A percentile compares a stretch with the other conserved stretches of the same genome.
These are phyloP conservation scores for Heliconius melpomene DNA, from an alignment of 1,140 invertebrate species.

Conservation along the genomic window DNA sequence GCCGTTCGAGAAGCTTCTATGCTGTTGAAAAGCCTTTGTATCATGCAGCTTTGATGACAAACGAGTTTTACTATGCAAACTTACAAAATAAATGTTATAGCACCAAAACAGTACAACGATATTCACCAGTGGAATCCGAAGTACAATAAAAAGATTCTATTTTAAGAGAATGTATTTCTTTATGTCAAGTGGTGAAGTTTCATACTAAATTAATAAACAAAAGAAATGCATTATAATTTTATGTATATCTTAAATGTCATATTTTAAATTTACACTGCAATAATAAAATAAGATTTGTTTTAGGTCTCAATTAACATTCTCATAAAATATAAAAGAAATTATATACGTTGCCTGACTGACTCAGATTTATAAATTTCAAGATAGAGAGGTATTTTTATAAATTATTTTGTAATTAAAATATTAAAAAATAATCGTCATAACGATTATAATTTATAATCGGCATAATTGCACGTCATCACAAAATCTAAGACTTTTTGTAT, in stretches of 20 bases:
- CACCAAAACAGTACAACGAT: constrained; percentile 41
- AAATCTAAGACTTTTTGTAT: too few species aligned
- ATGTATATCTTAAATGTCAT: too few species aligned
- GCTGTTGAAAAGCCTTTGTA: not conserved
- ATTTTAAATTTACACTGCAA: not conserved
- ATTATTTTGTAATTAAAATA: not conserved
- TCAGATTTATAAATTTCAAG: not conserved
- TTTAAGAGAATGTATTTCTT: not conserved
- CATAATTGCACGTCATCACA: not conserved
- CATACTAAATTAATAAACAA: not conserved
- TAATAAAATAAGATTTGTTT: not conserved
- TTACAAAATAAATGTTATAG: constrained; percentile 34
- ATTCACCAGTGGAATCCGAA: constrained; percentile 19
- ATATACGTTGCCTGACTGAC: not conserved
- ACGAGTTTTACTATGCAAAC: not conserved
- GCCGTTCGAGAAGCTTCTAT: not conserved
- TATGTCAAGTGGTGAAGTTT: not conserved
- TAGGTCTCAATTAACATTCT: not conserved
- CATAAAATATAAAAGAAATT: not conserved
- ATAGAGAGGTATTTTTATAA: not conserved
- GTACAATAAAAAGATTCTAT: not conserved
- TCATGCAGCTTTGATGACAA: not conserved
- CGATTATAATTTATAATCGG: not conserved
- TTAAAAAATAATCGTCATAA: not conserved
- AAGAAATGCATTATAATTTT: not conserved